Conservation (phyloP, 2,888 invertebrate species). For the Torymus aiolomorphi region DNA sequence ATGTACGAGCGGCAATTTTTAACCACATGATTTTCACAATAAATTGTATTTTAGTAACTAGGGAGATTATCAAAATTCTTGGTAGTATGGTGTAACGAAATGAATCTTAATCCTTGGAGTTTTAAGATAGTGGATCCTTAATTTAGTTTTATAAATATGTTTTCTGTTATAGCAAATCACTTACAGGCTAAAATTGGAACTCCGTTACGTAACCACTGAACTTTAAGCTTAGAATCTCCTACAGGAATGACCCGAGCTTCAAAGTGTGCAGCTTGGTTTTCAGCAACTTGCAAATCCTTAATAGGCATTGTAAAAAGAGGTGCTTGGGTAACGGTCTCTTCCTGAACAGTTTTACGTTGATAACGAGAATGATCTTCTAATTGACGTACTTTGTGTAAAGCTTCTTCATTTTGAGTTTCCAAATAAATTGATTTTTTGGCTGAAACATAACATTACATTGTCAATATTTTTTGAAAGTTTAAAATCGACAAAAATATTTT, state of each 20-base stretch:
- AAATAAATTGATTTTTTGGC: constrained; percentile 88
- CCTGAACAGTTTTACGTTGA: constrained; percentile 84
- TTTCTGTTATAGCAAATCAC: constrained; percentile 65
- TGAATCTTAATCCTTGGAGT: no score
- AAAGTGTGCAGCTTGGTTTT: constrained; percentile 95
- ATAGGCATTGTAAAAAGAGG: constrained; percentile 95
- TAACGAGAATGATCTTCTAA: constrained; percentile 88
- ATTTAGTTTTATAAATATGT: background rate
- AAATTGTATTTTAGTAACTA: no score
- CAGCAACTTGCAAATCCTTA: constrained; percentile 89
- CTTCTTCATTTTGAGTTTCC: constrained; percentile 92
- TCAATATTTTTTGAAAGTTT: constrained; percentile 13
- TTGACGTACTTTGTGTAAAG: constrained; percentile 87
- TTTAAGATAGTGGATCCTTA: no score
- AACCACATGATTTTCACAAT: no score
- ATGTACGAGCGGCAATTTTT: no score
- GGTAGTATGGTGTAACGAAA: no score
- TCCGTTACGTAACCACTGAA: constrained; percentile 95
- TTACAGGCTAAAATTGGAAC: constrained; percentile 92
- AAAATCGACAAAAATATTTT: constrained; percentile 12
- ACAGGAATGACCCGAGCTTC: constrained; percentile 96
- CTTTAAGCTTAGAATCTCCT: constrained; percentile 93
- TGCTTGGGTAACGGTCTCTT: constrained; percentile 89
- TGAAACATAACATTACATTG: constrained; percentile 62
- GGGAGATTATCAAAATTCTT: no score